Conservation (phyloP, 2,113 vertebrate genomes). For the Arizona elegans region DNA sequence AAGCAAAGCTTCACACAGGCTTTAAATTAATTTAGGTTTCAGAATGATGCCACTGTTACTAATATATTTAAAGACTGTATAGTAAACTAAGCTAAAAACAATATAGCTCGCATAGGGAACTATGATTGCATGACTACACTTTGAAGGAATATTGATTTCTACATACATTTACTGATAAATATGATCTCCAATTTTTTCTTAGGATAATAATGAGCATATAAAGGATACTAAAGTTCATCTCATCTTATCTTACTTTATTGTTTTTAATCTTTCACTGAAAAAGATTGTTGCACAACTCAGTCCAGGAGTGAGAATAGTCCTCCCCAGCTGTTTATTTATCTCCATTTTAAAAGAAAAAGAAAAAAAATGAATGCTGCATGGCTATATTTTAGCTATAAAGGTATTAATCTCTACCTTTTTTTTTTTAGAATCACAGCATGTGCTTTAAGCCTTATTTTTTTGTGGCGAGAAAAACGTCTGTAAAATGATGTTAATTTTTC, state of each 20-base stretch:
- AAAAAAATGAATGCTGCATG: not conserved
- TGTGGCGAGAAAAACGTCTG: not conserved
- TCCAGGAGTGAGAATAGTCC: not conserved
- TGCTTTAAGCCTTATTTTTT: fast-evolving
- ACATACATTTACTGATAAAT: not conserved
- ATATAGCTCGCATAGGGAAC: not conserved
- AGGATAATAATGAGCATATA: not conserved
- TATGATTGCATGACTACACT: not conserved
- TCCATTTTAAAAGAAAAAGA: not conserved
- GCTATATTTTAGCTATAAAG: not conserved
- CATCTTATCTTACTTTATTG: not conserved
- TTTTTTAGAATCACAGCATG: fast-evolving
- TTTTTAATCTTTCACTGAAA: not conserved
- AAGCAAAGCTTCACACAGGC: not conserved
- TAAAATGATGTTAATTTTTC: not conserved
- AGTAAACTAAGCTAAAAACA: not conserved
- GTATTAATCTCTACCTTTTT: not conserved
- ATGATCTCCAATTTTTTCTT: not conserved
- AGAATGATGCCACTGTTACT: not conserved
- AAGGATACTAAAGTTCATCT: not conserved
- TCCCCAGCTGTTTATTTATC: not conserved
- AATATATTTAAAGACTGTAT: not conserved
- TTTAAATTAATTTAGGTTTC: not conserved
- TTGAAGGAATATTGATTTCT: not conserved
- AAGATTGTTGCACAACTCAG: not conserved